A percentile compares a stretch with the other conserved stretches of the same genome.
Evolutionary conservation across 1,140 invertebrate species (phyloP).

Genomic region (Micrasema longulum): DNA sequence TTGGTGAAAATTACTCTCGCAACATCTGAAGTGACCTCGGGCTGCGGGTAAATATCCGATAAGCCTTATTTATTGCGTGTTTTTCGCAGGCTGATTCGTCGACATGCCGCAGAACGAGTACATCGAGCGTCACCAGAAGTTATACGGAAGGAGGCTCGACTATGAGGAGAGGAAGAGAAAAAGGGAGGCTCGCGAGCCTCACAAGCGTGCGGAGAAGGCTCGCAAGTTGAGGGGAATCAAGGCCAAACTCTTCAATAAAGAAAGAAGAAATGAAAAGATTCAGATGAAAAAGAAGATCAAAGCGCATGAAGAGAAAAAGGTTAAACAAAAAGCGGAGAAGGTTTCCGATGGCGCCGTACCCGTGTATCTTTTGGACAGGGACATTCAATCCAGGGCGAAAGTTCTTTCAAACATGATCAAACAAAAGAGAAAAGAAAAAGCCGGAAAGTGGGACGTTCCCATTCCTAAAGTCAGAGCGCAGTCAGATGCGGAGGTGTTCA

Average conservation of each 20-base stretch:
- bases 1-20: constrained; percentile 21
- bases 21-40: constrained; percentile 42
- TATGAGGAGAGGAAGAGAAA: constrained; percentile 98
- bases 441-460: constrained; percentile 99
- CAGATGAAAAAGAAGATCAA: constrained; percentile 99
- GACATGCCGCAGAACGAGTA: constrained; percentile 99
- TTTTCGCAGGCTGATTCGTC: constrained; percentile 58
- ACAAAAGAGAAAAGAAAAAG: constrained; percentile 99
- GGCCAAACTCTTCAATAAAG: constrained; percentile 97
- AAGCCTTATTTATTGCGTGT: constrained; percentile 49
- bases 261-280: constrained; percentile 97
- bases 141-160: constrained; percentile 95
- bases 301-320: constrained; percentile 90
- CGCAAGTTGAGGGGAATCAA: constrained; percentile 94
- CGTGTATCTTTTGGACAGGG: constrained; percentile 96
- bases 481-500: constrained; percentile 98
- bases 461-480: constrained; percentile 98
- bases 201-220: constrained; percentile 91
- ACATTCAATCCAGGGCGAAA: constrained; percentile 94
- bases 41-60: neutral
- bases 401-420: constrained; percentile 99
- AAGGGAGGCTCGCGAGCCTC: constrained; percentile 91
- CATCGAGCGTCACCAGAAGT: constrained; percentile 96
- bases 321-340: constrained; percentile 87
- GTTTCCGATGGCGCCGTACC: constrained; percentile 92